Evolutionary conservation across 1,140 invertebrate species (phyloP), one percentile per base, ranked within the genome.

Genomic region (Trinorchestia longiramus): DNA sequence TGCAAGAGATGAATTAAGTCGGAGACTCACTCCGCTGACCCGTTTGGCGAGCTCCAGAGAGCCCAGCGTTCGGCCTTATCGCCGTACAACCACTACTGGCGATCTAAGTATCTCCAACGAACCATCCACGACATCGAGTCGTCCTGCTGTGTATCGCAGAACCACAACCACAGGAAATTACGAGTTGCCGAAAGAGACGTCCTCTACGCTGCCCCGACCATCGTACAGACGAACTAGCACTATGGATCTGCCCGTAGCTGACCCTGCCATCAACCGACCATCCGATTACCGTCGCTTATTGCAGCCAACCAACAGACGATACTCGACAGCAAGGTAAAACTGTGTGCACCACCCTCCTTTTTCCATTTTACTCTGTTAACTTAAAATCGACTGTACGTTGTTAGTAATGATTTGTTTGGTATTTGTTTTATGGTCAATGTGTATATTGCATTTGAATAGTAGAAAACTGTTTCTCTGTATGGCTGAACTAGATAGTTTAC

Each of bases 11-110:
- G 96, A 97, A 95, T 95, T 97, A 6, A 96, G 96, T 6, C 95
- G 96, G 40, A 96, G 96, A 43, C 96, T 97, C 23, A 97, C 96
- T 41, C 96, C 96, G 43, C 96, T 97, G 47, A 97, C 96, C 36
- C 96, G 96, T 3, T 94, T 97, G n/a, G 96, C 96, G 62, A 96
- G 95, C 36, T 95, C 95, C 42, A 96, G 96, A 41, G 95, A 95
- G 45, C n/a, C 95, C 28, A 90, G 95, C 44, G 87, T 96, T 44
- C 95, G 95, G 77, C 95, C 96, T 11, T 97, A 97, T 77, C 96
- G 96, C 3, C 96, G 96, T 40, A 97, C 96, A 43, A 95, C 95
- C n/a, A 97, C 96, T 40, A 96, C 96, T 42, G 96, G 96, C 28
- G 95, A 94, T 23, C 94, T 97, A 43, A 53, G 42, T 1, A 87